Evolutionary conservation across 2,888 invertebrate genomes (phyloP), one percentile per base, ranked within the genome.

Genomic region (Drosophila pullipes): DNA sequence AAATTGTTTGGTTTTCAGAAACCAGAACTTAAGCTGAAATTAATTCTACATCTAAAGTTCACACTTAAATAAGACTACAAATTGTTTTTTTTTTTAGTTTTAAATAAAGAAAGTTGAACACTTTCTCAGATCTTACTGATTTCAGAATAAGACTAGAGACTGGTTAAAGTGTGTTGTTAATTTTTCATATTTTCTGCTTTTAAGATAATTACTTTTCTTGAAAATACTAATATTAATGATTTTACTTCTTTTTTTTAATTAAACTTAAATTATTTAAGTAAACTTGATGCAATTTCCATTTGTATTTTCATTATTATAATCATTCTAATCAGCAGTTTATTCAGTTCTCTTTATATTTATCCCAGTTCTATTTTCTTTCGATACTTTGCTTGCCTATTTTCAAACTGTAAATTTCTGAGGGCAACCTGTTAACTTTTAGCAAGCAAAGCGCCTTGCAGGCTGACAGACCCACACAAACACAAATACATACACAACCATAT

Each of bases 351-450:
- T 41, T 22, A 7, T 5, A 4, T 52, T 33, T 16, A 33, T 35
- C 31, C 13, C 16, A 66, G 9, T 3, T 44, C 4, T 16, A 16
- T 35, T 39, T 58, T n/a, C 52, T 6, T 16, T 47, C 18, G 7
- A 44, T 53, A 11, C 30, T 25, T 39, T 16, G 44, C 30, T 31
- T 52, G 55, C 28, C 31, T 37, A 3, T 57, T 9, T 44, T 47
- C 3, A 9, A 76, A 50, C 58, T 30, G 53, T 61, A 59, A 53
- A 59, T 54, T 59, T 28, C 60, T 62, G 52, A n/a, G 63, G 59
- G 47, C 76, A 84, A 85, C 83, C 84, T 85, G 84, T 84, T 85
- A 81, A 78, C 74, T 74, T 74, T 70, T 37, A 69, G 68, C 50
- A 49, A 47, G 53, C 54, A 39, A 31, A 30, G 25, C 39, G 41